Base-by-base conservation (phyloP, 2,888 invertebrate genomes). In the Chironomus tentans region DNA sequence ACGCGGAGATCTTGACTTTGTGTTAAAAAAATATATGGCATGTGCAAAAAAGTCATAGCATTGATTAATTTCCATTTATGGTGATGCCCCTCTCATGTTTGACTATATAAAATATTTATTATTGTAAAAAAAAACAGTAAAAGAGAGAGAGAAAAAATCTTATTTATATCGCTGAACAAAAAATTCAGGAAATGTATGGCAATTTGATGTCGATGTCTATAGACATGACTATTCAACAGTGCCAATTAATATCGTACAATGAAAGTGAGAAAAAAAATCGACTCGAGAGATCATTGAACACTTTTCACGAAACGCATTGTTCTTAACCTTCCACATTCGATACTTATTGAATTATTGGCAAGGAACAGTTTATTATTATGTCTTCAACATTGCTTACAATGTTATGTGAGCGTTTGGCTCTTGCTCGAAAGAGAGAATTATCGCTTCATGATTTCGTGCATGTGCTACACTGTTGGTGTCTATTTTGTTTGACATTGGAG, bases 21-120 rank as follows among this genome's bases (percentile, higher is more conserved):
- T 28, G 21, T 68, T 38, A 38, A 38, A n/a, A 13, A 68, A 68
- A 15, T 38, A 68, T 65, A 65, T 65, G n/a, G n/a, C 65, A 18
- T 18, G 28, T 22, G 46, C 68, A 28, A 28, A 68, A 38, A 68
- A 13, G 68, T 68, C 72, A 62, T 74, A 74, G 62, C 74, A 74
- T 74, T 74, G 74, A 74, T 74, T 74, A 74, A 74, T 47, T 10
- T 74, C 74, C 74, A 65, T 74, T 68, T 68, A 74, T 74, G 74
- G 74, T 3, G 65, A 65, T 65, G 65, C 65, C 24, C 13, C 65
- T 21, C 21, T 56, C 56, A 38, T 38, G 38, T 38, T 38, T 38
- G 10, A 38, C n/a, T n/a, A 38, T 10, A 38, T 38, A 38, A 38
- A 38, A 38, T 38, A 38, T 38, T 38, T 38, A 38, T 38, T 38